phyloP scores from a whole-genome alignment of 2,113 vertebrate species.

The Donacobius atricapilla region DNA sequence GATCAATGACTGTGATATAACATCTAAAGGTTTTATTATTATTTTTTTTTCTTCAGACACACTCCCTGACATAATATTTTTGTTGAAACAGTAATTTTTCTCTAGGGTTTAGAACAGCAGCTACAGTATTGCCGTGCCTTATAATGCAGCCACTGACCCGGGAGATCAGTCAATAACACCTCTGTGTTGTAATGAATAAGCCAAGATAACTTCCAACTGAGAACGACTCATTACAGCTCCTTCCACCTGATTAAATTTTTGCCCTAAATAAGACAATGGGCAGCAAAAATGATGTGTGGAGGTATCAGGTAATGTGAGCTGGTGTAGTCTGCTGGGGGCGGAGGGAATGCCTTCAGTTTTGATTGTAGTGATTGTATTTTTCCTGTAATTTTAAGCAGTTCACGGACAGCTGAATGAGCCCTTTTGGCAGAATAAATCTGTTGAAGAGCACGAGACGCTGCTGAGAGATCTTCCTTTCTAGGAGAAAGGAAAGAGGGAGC shows the following conservation, averaged over 20 bases:
- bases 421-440: neutral
- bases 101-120: neutral
- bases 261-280: neutral
- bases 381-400: neutral
- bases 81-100: neutral
- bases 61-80: neutral
- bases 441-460: neutral
- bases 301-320: neutral
- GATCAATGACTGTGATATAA: neutral
- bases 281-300: neutral
- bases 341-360: neutral
- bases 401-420: neutral
- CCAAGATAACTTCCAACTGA: neutral
- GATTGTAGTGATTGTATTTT: neutral
- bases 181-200: constrained; percentile 6
- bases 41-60: neutral
- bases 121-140: neutral
- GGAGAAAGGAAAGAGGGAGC: neutral
- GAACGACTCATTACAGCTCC: constrained; percentile 5
- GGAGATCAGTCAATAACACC: neutral
- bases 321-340: neutral
- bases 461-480: neutral
- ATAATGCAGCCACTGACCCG: neutral
- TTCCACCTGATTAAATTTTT: constrained; percentile 42
- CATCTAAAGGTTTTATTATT: neutral